Evolutionary conservation across 2,888 invertebrate species (phyloP).

Genomic region (Charanyca ferruginea): DNA sequence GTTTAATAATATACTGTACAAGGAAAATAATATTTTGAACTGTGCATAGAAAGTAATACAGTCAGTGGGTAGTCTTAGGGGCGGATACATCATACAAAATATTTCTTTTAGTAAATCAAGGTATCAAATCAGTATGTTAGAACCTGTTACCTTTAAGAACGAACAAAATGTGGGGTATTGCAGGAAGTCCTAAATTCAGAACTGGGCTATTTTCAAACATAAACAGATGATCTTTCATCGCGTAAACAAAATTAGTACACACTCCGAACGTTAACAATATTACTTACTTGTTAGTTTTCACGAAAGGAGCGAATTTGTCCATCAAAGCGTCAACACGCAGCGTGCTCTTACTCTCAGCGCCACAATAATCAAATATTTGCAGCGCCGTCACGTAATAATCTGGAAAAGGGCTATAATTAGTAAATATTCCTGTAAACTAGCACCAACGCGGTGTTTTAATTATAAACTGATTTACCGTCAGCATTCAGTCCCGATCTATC

Average conservation of each 20-base stretch:
- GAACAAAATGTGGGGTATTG: constrained; percentile 15
- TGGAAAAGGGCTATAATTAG: constrained; percentile 79
- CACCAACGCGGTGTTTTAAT: constrained; percentile 82
- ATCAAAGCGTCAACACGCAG: constrained; percentile 83
- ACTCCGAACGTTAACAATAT: constrained; percentile 20
- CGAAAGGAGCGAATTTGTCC: constrained; percentile 86
- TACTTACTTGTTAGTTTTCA: constrained; percentile 87
- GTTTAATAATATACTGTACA: neutral
- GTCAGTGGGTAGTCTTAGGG: too few relatives aligned
- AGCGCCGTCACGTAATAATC: constrained; percentile 85
- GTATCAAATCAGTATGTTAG: neutral
- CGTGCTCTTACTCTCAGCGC: constrained; percentile 78
- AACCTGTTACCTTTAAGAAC: constrained; percentile 1
- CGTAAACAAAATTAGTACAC: constrained; percentile 34
- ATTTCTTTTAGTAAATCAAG: neutral
- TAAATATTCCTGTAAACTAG: constrained; percentile 71
- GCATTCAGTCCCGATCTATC: constrained; percentile 77
- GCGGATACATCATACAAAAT: too few relatives aligned
- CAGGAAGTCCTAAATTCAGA: constrained; percentile 40
- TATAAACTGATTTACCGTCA: constrained; percentile 81
- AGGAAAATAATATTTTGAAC: constrained; percentile 1
- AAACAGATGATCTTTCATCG: constrained; percentile 37
- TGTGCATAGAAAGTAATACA: neutral
- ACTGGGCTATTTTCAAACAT: constrained; percentile 45
- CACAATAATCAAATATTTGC: constrained; percentile 87